A percentile compares a stretch with the other conserved stretches of the same genome.
These are phyloP conservation scores for Glyptemys insculpta DNA, from an alignment of 2,797 vertebrate genomes.

Conservation along the genomic window DNA sequence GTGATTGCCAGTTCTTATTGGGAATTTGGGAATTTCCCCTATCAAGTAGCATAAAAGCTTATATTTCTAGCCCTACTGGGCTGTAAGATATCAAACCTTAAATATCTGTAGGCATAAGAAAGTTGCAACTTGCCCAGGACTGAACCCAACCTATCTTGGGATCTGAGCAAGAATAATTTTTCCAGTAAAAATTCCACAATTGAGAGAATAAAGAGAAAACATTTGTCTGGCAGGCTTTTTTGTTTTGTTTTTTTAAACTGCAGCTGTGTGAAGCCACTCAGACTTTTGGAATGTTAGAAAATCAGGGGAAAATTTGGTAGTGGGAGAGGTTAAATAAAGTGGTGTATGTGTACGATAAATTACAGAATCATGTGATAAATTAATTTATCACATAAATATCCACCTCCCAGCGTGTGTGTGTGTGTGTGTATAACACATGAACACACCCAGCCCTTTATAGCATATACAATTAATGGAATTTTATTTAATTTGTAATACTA, in stretches of 20 bases:
- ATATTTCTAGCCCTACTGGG: not conserved
- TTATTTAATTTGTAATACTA: conserved; percentile 7
- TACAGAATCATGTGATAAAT: not conserved
- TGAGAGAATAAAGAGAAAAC: not conserved
- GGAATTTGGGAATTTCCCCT: not conserved
- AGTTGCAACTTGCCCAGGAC: not conserved
- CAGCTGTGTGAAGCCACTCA: not conserved
- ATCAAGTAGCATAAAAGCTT: not conserved
- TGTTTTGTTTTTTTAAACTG: not conserved
- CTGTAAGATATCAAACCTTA: not conserved
- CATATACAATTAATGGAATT: accelerated
- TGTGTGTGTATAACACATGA: not conserved
- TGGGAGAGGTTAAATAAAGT: not conserved
- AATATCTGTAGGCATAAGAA: not conserved
- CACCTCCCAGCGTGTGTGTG: not conserved
- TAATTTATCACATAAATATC: not conserved
- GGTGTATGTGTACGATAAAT: not conserved
- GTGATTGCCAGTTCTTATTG: not conserved
- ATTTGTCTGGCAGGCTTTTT: not conserved
- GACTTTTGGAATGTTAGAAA: not conserved
- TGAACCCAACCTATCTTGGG: not conserved
- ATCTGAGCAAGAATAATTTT: not conserved
- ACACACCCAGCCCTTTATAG: not conserved
- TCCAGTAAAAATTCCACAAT: not conserved
- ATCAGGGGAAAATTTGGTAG: not conserved